Base-by-base conservation (phyloP, 2,888 invertebrate species). In the Diplolepis rosae region DNA sequence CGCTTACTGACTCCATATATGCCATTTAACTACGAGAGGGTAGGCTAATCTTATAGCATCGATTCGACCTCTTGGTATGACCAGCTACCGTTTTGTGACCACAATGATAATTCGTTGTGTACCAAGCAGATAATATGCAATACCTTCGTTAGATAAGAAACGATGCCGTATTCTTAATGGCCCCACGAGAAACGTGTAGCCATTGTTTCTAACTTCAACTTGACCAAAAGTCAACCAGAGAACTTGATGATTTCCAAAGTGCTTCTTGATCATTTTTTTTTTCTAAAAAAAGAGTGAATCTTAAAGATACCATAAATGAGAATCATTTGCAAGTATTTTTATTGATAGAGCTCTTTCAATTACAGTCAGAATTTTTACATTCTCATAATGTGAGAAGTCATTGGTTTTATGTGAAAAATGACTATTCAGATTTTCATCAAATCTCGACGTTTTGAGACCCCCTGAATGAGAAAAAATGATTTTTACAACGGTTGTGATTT, bases 81-180 rank as follows among this genome's bases (percentile, higher is more conserved):
- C 6, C 56, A 24, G 56, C 56, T 61, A 61, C 56, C 18, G 56
- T 61, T 61, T 61, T 61, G 56, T 52, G 52, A 52, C 28, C 28
- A 52, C 52, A n/a, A 52, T 52, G 52, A 52, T 52, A 52, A 52
- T 52, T 52, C 52, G 5, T 52, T 52, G 52, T 39, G 35, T 35
- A 22, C 35, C 13, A 39, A 61, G 56, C 56, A 61, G 56, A 61
- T 39, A 61, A 24, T 61, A 61, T 61, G 56, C 35, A 61, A 32
- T 54, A 35, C 56, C 56, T 35, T 56, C 18, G 15, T 32, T 56
- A 11, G 15, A 35, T 61, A 61, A 35, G 32, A 35, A 61, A 32
- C 24, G 39, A 69, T 69, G 65, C 69, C 32, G 35, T 65, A 11
- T 65, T 65, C 52, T 51, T 52, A 65, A 69, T 42, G 27, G 50